Evolutionary conservation across 2,888 invertebrate genomes (phyloP).

Genomic region (Thysanoteuthis rhombus): DNA sequence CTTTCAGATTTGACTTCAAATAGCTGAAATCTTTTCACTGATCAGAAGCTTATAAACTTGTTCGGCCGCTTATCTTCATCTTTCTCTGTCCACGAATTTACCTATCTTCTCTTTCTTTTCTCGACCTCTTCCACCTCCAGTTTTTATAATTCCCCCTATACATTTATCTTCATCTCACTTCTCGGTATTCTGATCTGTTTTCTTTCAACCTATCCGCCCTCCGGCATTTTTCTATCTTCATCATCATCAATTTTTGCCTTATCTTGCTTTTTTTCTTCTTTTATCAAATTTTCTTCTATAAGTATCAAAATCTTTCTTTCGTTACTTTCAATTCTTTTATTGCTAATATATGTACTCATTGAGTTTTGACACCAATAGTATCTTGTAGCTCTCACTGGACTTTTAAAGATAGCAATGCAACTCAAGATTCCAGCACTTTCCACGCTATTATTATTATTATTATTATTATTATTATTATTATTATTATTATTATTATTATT

Average conservation of each 20-base stretch:
- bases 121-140: neutral
- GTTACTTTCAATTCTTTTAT: neutral
- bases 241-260: neutral
- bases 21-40: constrained; percentile 12
- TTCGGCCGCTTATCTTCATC: neutral
- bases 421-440: neutral
- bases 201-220: neutral
- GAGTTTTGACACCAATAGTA: too few relatives aligned
- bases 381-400: too few relatives aligned
- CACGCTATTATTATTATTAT: neutral
- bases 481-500: too few relatives aligned
- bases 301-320: neutral
- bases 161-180: neutral
- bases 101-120: neutral
- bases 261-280: neutral
- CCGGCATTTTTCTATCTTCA: neutral
- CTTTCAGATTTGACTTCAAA: neutral
- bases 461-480: neutral
- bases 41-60: neutral
- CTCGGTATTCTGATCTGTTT: neutral
- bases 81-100: neutral
- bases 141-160: neutral
- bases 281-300: neutral
- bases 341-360: too few relatives aligned
- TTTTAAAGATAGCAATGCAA: too few relatives aligned